phyloP scores from a whole-genome alignment of 2,888 invertebrate genomes.

The Nysson spinosus region DNA sequence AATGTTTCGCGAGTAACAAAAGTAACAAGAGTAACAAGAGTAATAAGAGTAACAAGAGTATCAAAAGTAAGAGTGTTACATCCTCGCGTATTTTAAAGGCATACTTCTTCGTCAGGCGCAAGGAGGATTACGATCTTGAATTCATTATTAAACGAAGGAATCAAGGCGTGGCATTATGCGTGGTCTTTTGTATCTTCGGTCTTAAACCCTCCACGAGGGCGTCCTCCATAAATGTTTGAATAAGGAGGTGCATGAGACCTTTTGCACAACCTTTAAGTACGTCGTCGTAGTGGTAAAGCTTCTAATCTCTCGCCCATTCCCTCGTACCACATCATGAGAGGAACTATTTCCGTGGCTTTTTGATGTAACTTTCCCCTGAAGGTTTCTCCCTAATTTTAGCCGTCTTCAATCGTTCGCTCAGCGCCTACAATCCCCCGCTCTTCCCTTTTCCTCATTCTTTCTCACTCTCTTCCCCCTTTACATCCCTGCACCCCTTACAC shows the following conservation, averaged over 20 bases:
- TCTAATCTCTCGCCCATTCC: slow-evolving; percentile 37
- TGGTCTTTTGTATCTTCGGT: background rate
- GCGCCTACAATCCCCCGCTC: slow-evolving; percentile 10
- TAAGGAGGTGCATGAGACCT: slow-evolving; percentile 22
- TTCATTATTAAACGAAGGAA: slow-evolving; percentile 1
- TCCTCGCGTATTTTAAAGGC: no score
- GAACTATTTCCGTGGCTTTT: slow-evolving; percentile 49
- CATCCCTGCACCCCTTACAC: no score
- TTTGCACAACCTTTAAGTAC: slow-evolving; percentile 10
- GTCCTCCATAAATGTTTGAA: slow-evolving; percentile 31
- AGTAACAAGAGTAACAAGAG: no score
- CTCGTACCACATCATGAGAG: background rate
- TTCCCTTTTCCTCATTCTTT: no score
- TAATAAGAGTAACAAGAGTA: no score
- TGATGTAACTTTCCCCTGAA: slow-evolving; percentile 34
- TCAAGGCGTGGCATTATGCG: slow-evolving; percentile 1
- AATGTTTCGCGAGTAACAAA: no score
- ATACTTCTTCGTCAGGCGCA: no score
- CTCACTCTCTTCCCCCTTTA: no score
- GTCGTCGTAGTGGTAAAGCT: background rate
- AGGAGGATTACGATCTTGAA: background rate
- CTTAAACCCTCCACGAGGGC: background rate
- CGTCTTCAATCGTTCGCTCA: slow-evolving; percentile 23
- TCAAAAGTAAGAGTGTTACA: no score
- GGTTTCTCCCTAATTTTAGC: slow-evolving; percentile 42